phyloP scores from a whole-genome alignment of 2,888 invertebrate species.

The Drosophila mulleri region DNA sequence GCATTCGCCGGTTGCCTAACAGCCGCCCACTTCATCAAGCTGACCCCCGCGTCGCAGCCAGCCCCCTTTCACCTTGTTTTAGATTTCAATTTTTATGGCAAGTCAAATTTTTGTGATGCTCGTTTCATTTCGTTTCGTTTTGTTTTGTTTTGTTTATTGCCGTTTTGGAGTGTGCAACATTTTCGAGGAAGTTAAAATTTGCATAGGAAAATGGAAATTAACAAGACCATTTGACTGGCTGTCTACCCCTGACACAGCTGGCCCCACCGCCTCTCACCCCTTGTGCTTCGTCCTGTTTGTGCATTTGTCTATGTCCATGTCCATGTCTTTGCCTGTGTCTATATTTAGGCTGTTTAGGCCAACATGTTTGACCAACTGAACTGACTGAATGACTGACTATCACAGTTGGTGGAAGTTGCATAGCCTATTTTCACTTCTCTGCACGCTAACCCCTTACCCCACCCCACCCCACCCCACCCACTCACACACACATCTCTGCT shows the following conservation, averaged over 20 bases:
- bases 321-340: conserved; percentile 50
- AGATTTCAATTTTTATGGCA: conserved; percentile 79
- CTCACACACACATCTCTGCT: conserved; percentile 27
- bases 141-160: conserved; percentile 54
- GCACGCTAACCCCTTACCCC: neutral
- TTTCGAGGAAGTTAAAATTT: conserved; percentile 81
- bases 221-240: conserved; percentile 80
- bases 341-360: conserved; percentile 66
- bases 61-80: conserved; percentile 51
- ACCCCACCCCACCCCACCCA: conserved; percentile 3
- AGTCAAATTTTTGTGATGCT: conserved; percentile 76
- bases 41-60: conserved; percentile 1
- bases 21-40: conserved; percentile 68
- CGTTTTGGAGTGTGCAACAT: conserved; percentile 65
- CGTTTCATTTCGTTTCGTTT: conserved; percentile 57
- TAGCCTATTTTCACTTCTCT: conserved; percentile 29
- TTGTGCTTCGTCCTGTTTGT: conserved; percentile 64
- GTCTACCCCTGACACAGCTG: conserved; percentile 37
- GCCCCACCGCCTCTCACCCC: neutral
- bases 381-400: conserved; percentile 81
- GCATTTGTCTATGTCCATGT: conserved; percentile 61
- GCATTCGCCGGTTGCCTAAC: conserved; percentile 65
- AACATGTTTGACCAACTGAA: conserved; percentile 80
- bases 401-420: conserved; percentile 64
- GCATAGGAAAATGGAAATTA: conserved; percentile 83